Evolutionary conservation across 2,113 vertebrate genomes (phyloP).

Genomic region (Sylvicapra grimmia): DNA sequence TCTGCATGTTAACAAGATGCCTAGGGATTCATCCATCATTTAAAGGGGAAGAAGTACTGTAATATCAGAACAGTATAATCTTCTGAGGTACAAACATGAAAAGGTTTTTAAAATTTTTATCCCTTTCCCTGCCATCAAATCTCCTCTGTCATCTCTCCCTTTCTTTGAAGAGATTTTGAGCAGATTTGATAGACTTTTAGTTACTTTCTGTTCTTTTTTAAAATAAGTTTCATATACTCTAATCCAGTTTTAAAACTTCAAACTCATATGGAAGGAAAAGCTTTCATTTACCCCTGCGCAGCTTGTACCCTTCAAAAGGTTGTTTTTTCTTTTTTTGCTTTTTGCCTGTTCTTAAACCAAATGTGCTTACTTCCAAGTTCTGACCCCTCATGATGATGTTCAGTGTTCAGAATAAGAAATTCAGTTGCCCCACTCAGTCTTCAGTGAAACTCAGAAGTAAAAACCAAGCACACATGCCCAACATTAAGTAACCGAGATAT

Average conservation of each 20-base stretch:
- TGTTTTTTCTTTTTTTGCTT: background rate
- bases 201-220: background rate
- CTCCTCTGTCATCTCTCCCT: background rate
- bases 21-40: background rate
- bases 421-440: background rate
- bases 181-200: background rate
- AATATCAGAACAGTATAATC: background rate
- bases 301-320: background rate
- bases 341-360: background rate
- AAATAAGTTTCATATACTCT: background rate
- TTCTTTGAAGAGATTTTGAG: background rate
- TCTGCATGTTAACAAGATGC: conserved; percentile 1
- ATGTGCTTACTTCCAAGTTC: background rate
- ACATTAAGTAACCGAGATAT: background rate
- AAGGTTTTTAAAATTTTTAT: background rate
- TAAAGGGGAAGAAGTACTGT: background rate
- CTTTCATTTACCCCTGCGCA: background rate
- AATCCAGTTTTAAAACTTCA: conserved; percentile 2
- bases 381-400: background rate
- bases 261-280: background rate
- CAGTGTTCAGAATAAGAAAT: background rate
- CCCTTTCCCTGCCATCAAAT: background rate
- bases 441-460: background rate
- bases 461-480: background rate
- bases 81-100: background rate